Conservation (phyloP, 1,140 invertebrate genomes). For the Caenorhabditis brenneri region DNA sequence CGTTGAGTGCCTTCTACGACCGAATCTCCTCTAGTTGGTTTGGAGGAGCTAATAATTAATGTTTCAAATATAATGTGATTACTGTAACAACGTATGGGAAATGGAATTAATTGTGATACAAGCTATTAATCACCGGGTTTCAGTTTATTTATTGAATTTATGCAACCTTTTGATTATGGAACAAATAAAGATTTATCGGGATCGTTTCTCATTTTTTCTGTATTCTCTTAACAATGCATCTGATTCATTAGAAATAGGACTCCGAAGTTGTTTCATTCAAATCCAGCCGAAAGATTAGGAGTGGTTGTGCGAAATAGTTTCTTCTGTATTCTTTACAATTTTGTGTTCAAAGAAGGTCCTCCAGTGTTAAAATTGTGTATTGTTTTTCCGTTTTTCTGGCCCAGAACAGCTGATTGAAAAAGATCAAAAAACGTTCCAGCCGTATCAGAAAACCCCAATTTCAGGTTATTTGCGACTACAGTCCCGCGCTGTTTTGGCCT, state of each 20-base stretch:
- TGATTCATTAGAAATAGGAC: too few relatives aligned
- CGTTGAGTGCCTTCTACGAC: constrained; percentile 14
- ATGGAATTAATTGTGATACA: background rate
- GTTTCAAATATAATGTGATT: too few relatives aligned
- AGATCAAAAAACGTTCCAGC: background rate
- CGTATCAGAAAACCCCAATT: background rate
- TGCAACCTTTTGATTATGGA: background rate
- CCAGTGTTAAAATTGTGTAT: too few relatives aligned
- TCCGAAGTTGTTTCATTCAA: too few relatives aligned
- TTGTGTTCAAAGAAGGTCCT: too few relatives aligned
- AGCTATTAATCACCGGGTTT: background rate
- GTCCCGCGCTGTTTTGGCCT: background rate
- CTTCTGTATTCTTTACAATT: too few relatives aligned
- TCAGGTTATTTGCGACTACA: constrained; percentile 13
- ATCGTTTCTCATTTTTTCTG: too few relatives aligned
- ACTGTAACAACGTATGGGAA: background rate
- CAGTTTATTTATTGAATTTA: background rate
- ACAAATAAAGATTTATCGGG: background rate
- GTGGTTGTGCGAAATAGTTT: too few relatives aligned
- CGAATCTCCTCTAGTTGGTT: constrained; percentile 23
- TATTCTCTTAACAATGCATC: too few relatives aligned
- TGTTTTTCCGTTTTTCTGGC: background rate
- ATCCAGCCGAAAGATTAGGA: too few relatives aligned
- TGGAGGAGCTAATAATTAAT: constrained; percentile 29
- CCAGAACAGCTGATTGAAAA: background rate